phyloP scores from a whole-genome alignment of 1,140 invertebrate species.

The Neuroterus valhalla region DNA sequence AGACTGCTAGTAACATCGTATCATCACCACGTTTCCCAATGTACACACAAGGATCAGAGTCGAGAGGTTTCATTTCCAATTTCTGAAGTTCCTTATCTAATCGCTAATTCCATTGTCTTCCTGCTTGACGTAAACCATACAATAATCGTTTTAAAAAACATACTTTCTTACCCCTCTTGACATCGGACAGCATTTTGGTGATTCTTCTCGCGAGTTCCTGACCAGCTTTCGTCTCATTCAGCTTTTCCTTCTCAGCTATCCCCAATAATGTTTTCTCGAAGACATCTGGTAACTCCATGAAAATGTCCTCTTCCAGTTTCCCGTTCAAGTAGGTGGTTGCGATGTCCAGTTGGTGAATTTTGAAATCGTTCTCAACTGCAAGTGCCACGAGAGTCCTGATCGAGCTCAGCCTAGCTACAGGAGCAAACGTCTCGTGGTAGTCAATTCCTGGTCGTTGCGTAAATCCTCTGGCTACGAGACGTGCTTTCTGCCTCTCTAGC shows the following conservation, averaged over 20 bases:
- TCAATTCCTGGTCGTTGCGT: background rate
- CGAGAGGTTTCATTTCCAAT: background rate
- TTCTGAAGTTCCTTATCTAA: slow-evolving; percentile 13
- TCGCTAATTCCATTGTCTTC: slow-evolving; percentile 29
- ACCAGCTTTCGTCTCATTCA: background rate
- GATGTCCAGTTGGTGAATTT: background rate
- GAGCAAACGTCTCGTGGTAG: background rate
- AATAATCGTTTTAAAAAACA: slow-evolving; percentile 6
- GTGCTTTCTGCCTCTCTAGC: background rate
- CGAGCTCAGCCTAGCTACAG: background rate
- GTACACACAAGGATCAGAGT: slow-evolving; percentile 34
- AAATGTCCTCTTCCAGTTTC: background rate
- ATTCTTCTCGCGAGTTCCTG: background rate
- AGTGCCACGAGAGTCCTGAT: background rate
- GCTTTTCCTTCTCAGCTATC: background rate
- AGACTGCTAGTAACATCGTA: slow-evolving; percentile 31
- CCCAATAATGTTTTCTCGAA: background rate
- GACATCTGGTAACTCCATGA: background rate
- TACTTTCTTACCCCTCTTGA: background rate
- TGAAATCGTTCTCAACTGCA: background rate
- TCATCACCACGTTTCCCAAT: background rate
- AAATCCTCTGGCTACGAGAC: slow-evolving; percentile 5
- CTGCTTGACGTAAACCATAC: slow-evolving; percentile 35
- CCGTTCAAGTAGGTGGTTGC: background rate
- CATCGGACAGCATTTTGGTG: background rate